Conservation (phyloP, 1,140 invertebrate genomes). For the Nephila pilipes region DNA sequence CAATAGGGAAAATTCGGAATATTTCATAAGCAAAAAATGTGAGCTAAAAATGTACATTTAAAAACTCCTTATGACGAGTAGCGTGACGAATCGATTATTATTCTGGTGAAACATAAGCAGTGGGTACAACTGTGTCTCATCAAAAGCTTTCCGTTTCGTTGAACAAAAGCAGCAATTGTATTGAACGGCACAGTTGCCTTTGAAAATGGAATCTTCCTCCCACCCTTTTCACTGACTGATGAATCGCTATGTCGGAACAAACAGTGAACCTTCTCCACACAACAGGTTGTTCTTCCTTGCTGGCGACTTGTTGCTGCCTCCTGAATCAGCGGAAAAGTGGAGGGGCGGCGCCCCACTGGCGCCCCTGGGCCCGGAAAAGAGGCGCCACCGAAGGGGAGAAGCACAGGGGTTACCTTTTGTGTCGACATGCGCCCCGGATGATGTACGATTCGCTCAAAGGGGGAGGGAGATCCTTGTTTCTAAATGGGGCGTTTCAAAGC, state of each 20-base stretch:
- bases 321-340: not conserved
- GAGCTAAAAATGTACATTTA: too few relatives aligned
- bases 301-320: slow-evolving; percentile 3
- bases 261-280: not conserved
- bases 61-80: too few relatives aligned
- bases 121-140: too few relatives aligned
- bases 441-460: not conserved
- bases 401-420: slow-evolving; percentile 2
- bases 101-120: too few relatives aligned
- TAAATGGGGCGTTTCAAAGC: slow-evolving; percentile 17
- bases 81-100: too few relatives aligned
- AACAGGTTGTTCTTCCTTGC: not conserved
- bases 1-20: too few relatives aligned
- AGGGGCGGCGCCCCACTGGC: slow-evolving; percentile 9
- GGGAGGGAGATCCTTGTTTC: not conserved
- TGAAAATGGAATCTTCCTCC: not conserved
- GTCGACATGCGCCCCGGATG: not conserved
- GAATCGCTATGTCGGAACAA: not conserved
- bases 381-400: not conserved
- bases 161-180: too few relatives aligned
- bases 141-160: too few relatives aligned
- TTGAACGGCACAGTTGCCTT: too few relatives aligned
- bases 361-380: not conserved
- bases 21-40: too few relatives aligned
- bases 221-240: not conserved